Conservation (phyloP, 1,140 invertebrate genomes). For the Orussus abietinus region DNA sequence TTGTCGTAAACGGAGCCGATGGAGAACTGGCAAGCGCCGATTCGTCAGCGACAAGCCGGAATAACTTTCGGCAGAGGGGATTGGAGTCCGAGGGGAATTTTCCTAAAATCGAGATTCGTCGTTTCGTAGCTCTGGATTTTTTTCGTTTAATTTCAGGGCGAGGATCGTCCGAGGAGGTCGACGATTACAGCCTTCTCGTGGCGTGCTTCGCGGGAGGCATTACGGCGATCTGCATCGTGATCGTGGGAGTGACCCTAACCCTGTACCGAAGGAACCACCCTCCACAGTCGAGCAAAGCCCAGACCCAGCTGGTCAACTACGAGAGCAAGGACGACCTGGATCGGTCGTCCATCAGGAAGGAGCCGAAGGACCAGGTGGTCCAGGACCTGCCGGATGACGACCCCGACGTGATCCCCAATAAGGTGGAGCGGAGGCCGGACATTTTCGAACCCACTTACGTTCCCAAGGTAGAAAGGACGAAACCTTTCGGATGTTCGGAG, state of each 20-base stretch:
- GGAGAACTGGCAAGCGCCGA: too few species aligned
- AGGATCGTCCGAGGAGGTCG: constrained; percentile 30
- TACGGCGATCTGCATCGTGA: constrained; percentile 41
- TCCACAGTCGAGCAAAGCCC: constrained; percentile 27
- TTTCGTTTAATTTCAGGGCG: constrained; percentile 26
- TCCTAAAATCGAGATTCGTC: not conserved
- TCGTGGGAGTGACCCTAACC: constrained; percentile 40
- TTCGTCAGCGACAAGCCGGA: too few species aligned
- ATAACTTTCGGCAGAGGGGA: too few species aligned
- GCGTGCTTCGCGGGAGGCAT: constrained; percentile 42
- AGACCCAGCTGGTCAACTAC: constrained; percentile 26
- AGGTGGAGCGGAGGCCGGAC: constrained; percentile 29
- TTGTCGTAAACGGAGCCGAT: too few species aligned
- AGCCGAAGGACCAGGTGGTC: constrained; percentile 7
- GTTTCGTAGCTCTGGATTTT: not conserved
- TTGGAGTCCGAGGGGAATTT: too few species aligned
- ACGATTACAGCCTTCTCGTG: constrained; percentile 42
- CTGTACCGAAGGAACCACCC: constrained; percentile 35
- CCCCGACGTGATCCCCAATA: constrained; percentile 38
- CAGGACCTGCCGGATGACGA: constrained; percentile 31
- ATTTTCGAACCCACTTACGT: constrained; percentile 34
- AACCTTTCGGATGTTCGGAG: constrained; percentile 22
- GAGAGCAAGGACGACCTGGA: constrained; percentile 16
- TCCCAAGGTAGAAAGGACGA: constrained; percentile 23
- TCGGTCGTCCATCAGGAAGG: constrained; percentile 5